Conservation (phyloP, 2,797 vertebrate species). For the Enteromius paludinosus region DNA sequence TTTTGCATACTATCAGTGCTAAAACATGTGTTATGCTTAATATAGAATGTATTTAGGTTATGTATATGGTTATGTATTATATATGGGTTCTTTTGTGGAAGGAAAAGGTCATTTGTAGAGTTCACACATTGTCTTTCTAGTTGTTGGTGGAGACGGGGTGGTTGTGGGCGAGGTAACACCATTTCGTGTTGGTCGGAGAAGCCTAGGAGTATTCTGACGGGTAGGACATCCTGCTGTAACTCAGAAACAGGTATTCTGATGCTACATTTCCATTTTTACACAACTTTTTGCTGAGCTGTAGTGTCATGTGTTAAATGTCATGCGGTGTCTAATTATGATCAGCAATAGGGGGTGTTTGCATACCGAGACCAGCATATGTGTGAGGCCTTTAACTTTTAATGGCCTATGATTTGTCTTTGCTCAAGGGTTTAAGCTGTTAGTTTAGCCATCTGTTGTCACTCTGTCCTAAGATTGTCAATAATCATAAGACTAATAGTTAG, state of each 20-base stretch:
- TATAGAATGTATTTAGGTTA: background rate
- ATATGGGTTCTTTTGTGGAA: background rate
- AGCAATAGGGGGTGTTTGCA: constrained; percentile 36
- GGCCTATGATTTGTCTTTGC: constrained; percentile 51
- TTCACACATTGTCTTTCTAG: constrained; percentile 69
- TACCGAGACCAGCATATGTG: constrained; percentile 41
- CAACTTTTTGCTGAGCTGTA: constrained; percentile 28
- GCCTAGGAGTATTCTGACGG: constrained; percentile 77
- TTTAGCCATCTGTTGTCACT: constrained; percentile 48
- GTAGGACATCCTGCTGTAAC: constrained; percentile 79
- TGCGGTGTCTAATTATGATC: constrained; percentile 45
- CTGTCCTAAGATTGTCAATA: background rate
- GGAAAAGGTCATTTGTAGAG: background rate
- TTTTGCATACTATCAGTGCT: background rate
- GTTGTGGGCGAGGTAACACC: constrained; percentile 78
- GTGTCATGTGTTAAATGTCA: constrained; percentile 31
- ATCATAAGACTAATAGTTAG: background rate
- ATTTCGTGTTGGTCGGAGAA: constrained; percentile 81
- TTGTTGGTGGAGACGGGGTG: constrained; percentile 87
- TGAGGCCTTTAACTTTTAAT: constrained; percentile 40
- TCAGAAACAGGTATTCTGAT: constrained; percentile 84
- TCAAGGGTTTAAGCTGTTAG: constrained; percentile 38
- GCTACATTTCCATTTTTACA: constrained; percentile 19
- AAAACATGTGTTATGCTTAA: background rate
- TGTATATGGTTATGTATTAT: background rate